These are phyloP conservation scores for Montipora sp. DNA, from an alignment of 64 coral and sea anemone species.

Conservation along the genomic window DNA sequence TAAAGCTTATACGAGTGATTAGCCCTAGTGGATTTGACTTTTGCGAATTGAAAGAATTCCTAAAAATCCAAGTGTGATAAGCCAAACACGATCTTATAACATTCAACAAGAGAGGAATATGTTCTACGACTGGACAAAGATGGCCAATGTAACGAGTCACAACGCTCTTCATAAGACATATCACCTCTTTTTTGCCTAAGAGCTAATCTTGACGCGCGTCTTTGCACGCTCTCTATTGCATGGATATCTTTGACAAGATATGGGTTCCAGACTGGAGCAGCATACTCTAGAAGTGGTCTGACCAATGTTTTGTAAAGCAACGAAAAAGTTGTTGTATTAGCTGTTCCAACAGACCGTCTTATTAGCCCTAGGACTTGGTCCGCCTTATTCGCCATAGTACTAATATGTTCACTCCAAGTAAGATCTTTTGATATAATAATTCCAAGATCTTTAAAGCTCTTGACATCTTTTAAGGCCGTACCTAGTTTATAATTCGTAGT, in stretches of 20 bases:
- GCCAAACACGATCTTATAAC: neutral
- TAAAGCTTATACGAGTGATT: constrained; percentile 51
- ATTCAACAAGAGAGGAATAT: constrained; percentile 55
- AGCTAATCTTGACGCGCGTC: constrained; percentile 5
- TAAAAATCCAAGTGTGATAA: neutral
- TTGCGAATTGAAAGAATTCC: constrained; percentile 7
- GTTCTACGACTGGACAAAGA: constrained; percentile 25
- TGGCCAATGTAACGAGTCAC: constrained; percentile 41
- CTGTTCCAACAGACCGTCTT: too few species aligned
- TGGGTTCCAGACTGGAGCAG: constrained; percentile 29
- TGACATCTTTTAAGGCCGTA: too few species aligned
- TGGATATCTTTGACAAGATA: neutral
- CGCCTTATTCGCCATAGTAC: too few species aligned
- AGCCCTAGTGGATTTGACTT: constrained; percentile 28
- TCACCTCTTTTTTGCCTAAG: constrained; percentile 41
- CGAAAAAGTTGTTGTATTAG: too few species aligned
- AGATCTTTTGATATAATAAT: too few species aligned
- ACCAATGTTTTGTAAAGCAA: neutral
- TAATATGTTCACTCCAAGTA: too few species aligned
- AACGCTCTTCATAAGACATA: constrained; percentile 57
- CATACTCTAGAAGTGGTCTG: constrained; percentile 14
- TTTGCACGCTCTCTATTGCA: constrained; percentile 6
- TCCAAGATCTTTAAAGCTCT: too few species aligned
- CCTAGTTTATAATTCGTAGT: too few species aligned
- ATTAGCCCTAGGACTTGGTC: too few species aligned